Conservation (phyloP, 30 jellyfish, hydroid and myxozoan genomes). For the Aurelia aurita region DNA sequence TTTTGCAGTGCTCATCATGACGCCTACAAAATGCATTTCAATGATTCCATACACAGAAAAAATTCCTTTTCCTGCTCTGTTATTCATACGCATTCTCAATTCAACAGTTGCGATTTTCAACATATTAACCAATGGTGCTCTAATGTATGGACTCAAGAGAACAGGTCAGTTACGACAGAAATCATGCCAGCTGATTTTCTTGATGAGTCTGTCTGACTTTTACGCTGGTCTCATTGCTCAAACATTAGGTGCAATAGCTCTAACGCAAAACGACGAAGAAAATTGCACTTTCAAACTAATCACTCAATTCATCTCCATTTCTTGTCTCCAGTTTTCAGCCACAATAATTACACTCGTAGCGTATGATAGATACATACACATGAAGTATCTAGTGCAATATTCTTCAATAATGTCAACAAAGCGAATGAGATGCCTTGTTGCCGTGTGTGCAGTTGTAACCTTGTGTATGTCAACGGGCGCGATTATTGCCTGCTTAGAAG, state of each 20-base stretch:
- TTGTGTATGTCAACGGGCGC: neutral
- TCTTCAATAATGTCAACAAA: conserved; percentile 12
- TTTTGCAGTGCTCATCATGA: no score
- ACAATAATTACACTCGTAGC: conserved; percentile 7
- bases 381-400: conserved; percentile 14
- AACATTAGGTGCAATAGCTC: neutral
- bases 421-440: neutral
- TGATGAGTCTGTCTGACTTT: conserved; percentile 26
- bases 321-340: neutral
- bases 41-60: no score
- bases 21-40: no score
- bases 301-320: conserved; percentile 8
- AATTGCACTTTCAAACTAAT: neutral
- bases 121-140: conserved; percentile 10
- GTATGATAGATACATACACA: conserved; percentile 36
- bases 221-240: conserved; percentile 3
- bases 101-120: conserved; percentile 4
- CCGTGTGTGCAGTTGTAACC: neutral
- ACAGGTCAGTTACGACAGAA: conserved; percentile 19
- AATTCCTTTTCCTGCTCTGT: no score
- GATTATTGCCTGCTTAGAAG: neutral
- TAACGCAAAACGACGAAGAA: neutral
- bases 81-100: neutral
- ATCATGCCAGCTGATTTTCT: conserved; percentile 16
- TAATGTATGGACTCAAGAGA: conserved; percentile 21